phyloP scores from a whole-genome alignment of 2,888 invertebrate species.

The Caenorhabditis virilis region DNA sequence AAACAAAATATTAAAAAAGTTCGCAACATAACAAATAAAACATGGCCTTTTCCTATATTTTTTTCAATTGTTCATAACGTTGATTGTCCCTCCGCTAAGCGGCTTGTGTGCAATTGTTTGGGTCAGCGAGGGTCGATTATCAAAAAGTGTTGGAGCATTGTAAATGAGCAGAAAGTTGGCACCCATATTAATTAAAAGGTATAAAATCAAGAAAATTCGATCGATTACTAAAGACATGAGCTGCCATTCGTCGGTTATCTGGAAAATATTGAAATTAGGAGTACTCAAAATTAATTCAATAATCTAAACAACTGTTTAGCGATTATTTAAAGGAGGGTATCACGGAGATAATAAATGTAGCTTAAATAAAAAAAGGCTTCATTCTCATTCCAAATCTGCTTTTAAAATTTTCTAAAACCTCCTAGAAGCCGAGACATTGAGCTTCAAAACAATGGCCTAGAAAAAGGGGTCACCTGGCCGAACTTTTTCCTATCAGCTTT shows the following conservation, averaged over 20 bases:
- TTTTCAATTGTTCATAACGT: constrained; percentile 30
- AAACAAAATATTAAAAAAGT: too few species aligned
- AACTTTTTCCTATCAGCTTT: too few species aligned
- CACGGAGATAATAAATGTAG: too few species aligned
- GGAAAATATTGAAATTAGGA: too few species aligned
- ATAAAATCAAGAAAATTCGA: constrained; percentile 48
- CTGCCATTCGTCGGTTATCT: constrained; percentile 57
- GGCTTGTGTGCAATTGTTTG: constrained; percentile 47
- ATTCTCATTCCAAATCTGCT: too few species aligned
- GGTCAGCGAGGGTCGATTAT: constrained; percentile 35
- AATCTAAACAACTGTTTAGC: not conserved
- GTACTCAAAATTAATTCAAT: too few species aligned
- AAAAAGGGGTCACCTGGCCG: too few species aligned
- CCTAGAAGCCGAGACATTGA: too few species aligned
- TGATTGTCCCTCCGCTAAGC: constrained; percentile 40
- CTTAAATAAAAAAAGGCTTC: too few species aligned
- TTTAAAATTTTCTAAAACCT: too few species aligned
- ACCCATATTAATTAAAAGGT: constrained; percentile 38
- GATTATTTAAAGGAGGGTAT: too few species aligned
- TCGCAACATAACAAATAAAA: constrained; percentile 6
- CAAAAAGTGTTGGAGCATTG: constrained; percentile 44
- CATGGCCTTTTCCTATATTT: not conserved
- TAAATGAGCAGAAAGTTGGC: constrained; percentile 42
- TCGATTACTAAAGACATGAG: constrained; percentile 55
- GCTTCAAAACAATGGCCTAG: too few species aligned